Base-by-base conservation (phyloP, 1,140 invertebrate genomes). In the Lithobius niger region DNA sequence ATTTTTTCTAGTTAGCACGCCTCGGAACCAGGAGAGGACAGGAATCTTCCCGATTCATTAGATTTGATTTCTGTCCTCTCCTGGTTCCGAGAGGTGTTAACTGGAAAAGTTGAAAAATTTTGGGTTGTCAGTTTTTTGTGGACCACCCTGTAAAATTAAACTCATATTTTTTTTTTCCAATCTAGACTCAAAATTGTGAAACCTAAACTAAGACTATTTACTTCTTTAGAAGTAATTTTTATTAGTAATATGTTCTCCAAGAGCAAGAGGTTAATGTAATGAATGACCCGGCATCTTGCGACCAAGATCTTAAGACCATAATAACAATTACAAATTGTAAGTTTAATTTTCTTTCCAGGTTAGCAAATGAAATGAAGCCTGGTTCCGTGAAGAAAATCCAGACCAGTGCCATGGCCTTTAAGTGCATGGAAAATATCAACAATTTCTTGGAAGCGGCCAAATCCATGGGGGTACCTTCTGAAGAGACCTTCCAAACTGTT, bases 361-460 rank as follows among this genome's bases (percentile, higher is more conserved):
- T 64, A 18, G 69, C 63, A 27, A 69, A 69, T 52, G 64, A 49
- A 42, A 61, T 69, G 28, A 61, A 67, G 42, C 77, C 83, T 0
- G 83, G 82, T 21, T 78, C 77, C 28, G 79, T 93, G 22, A 92
- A 89, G 74, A 93, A 91, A 73, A 80, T 93, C 57, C 92, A 93
- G 69, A 78, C 81, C 62, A 84, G 79, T 28, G 77, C 77, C 64
- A 87, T 92, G 82, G 90, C 91, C n/a, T 96, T 96, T 73, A 95
- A 95, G 65, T 95, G 90, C 67, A 97, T 97, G 94, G 94, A 97
- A 74, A 97, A 98, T 69, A 97, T 98, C 58, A 94, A 96, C 64
- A 81, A 81, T 4, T 98, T 98, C 74, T 74, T 97, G 54, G 84
- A 85, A 62, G 82, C 82, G 4, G 88, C 87, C 36, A 82, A 81